Conservation (phyloP, 2,797 vertebrate genomes). For the Spinibarbus caldwelli region DNA sequence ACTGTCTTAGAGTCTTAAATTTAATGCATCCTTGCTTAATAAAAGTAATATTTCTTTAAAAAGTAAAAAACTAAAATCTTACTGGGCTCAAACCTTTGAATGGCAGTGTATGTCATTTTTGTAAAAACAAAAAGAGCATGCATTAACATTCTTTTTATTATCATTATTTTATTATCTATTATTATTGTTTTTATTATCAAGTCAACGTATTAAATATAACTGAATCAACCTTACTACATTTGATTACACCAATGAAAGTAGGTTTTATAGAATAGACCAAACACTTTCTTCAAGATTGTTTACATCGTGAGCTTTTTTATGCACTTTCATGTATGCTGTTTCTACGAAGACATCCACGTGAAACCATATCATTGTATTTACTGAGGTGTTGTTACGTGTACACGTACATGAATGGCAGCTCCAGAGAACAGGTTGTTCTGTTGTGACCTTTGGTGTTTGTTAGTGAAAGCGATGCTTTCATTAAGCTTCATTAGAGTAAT, state of each 20-base stretch:
- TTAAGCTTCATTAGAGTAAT: conserved; percentile 62
- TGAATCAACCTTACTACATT: background rate
- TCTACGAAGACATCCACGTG: background rate
- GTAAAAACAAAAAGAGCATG: background rate
- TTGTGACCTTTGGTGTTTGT: conserved; percentile 52
- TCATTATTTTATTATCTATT: background rate
- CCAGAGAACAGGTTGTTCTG: conserved; percentile 46
- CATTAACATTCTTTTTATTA: background rate
- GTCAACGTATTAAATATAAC: background rate
- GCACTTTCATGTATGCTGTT: background rate
- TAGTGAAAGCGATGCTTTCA: conserved; percentile 51
- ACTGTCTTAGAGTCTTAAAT: too few relatives aligned
- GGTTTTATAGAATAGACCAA: background rate
- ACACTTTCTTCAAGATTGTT: background rate
- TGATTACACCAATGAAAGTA: background rate
- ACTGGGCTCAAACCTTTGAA: background rate
- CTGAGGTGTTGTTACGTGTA: background rate
- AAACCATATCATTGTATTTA: conserved; percentile 7
- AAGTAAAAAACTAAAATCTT: background rate
- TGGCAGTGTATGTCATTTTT: background rate
- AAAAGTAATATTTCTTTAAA: too few relatives aligned
- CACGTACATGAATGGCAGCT: background rate
- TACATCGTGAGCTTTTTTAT: background rate
- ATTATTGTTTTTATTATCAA: too few relatives aligned
- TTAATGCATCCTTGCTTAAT: too few relatives aligned